Evolutionary conservation across 1,140 invertebrate genomes (phyloP).

Genomic region (Scaptomyza graminum): DNA sequence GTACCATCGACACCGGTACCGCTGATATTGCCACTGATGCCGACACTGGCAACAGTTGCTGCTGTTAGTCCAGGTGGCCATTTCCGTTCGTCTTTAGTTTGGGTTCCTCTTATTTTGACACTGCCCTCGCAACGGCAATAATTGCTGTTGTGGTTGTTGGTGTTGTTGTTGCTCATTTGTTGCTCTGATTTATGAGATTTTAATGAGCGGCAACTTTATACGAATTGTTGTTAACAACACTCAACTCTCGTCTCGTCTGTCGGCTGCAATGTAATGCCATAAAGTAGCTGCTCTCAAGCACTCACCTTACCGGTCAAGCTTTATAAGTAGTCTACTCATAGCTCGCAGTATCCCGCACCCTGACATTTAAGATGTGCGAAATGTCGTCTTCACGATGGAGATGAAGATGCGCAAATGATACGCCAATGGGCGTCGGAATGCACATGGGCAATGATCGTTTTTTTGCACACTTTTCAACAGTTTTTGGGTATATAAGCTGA

Average conservation of each 20-base stretch:
- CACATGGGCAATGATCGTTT: conserved; percentile 9
- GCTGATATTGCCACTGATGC: conserved; percentile 4
- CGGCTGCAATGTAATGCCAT: conserved; percentile 34
- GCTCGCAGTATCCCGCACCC: conserved; percentile 49
- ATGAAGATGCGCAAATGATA: conserved; percentile 73
- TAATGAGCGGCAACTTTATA: conserved; percentile 80
- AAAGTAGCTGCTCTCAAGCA: conserved; percentile 41
- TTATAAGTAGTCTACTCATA: conserved; percentile 5
- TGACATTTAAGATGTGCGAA: conserved; percentile 73
- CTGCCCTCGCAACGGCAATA: conserved; percentile 67
- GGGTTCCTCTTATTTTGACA: conserved; percentile 66
- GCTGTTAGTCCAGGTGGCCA: conserved; percentile 50
- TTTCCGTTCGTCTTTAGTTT: conserved; percentile 54
- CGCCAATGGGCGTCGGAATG: conserved; percentile 62
- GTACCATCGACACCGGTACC: conserved; percentile 23
- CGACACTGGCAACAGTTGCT: conserved; percentile 25
- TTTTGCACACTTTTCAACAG: not conserved
- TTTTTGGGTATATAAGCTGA: not conserved
- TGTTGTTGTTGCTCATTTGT: conserved; percentile 19
- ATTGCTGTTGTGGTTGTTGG: conserved; percentile 34
- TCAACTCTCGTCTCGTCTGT: not conserved
- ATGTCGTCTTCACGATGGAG: conserved; percentile 39
- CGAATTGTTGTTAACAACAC: conserved; percentile 80
- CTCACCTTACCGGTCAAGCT: conserved; percentile 39
- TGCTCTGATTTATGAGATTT: conserved; percentile 78